phyloP scores from a whole-genome alignment of 2,888 invertebrate genomes.

The Pasiphila rectangulata region DNA sequence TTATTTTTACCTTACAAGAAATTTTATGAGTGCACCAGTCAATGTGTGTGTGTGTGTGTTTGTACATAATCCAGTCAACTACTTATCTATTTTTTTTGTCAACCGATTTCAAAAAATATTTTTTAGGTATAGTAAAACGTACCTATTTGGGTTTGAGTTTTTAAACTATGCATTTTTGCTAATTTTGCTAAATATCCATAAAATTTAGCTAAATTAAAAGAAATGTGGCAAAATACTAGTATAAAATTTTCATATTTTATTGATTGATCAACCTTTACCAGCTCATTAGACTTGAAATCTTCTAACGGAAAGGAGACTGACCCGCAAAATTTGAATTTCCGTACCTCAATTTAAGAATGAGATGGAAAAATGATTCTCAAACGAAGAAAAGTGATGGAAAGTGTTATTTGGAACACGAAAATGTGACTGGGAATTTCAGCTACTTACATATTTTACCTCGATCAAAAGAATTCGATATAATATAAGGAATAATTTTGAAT shows the following conservation, averaged over 20 bases:
- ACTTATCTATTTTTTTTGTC: too few relatives aligned
- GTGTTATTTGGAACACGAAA: conserved; percentile 60
- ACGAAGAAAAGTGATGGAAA: conserved; percentile 43
- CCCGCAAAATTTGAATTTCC: conserved; percentile 78
- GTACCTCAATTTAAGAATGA: conserved; percentile 57
- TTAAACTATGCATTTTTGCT: too few relatives aligned
- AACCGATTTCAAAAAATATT: too few relatives aligned
- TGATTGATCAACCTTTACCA: conserved; percentile 75
- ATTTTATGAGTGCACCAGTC: too few relatives aligned
- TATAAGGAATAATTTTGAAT: conserved; percentile 78
- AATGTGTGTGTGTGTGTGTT: too few relatives aligned
- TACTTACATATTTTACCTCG: conserved; percentile 79
- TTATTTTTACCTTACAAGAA: neutral
- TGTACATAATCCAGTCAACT: too few relatives aligned
- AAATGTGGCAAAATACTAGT: too few relatives aligned
- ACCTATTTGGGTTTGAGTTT: too few relatives aligned
- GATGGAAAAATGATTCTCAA: conserved; percentile 35
- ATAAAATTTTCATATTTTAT: conserved; percentile 40
- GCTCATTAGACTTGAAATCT: conserved; percentile 75
- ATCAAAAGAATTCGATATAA: conserved; percentile 76
- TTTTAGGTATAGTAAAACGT: too few relatives aligned
- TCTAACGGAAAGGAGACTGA: conserved; percentile 74
- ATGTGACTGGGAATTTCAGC: conserved; percentile 72
- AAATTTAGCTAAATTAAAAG: too few relatives aligned
- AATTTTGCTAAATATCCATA: too few relatives aligned